These are phyloP conservation scores for Eufriesea mexicana DNA, from an alignment of 1,140 invertebrate species.

Conservation along the genomic window DNA sequence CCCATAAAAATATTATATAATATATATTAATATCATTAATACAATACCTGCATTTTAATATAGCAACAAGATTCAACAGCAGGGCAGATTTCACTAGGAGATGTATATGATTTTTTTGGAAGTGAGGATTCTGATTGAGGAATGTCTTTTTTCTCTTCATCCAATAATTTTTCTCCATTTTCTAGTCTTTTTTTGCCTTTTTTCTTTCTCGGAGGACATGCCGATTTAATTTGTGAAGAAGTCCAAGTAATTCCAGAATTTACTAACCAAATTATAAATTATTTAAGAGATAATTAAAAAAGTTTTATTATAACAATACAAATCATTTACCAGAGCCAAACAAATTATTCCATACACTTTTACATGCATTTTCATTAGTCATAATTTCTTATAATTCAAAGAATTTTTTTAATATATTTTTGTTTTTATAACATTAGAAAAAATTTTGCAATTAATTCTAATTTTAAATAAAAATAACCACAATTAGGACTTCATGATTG, in stretches of 20 bases:
- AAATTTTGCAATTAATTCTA: not conserved
- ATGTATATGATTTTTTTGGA: conserved; percentile 5
- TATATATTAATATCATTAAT: no score
- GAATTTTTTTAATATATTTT: not conserved
- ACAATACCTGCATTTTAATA: conserved; percentile 71
- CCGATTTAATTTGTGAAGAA: conserved; percentile 14
- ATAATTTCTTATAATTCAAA: conserved; percentile 5
- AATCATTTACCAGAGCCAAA: conserved; percentile 29
- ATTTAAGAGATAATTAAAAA: not conserved
- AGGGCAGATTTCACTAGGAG: conserved; percentile 40
- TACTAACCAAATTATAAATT: conserved; percentile 42
- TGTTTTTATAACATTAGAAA: no score
- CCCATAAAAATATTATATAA: no score
- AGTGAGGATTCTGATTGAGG: not conserved
- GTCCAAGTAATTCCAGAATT: conserved; percentile 7
- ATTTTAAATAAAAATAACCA: not conserved
- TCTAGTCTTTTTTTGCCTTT: conserved; percentile 6
- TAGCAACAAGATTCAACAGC: conserved; percentile 39
- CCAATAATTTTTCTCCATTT: not conserved
- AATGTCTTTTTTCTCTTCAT: not conserved
- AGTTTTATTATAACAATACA: not conserved
- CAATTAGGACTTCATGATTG: conserved; percentile 3
- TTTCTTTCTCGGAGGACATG: conserved; percentile 44
- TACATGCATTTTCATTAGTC: conserved; percentile 11
- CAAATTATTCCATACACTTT: conserved; percentile 31